Base-by-base conservation (phyloP, 2,113 vertebrate genomes). In the Pedetes capensis region DNA sequence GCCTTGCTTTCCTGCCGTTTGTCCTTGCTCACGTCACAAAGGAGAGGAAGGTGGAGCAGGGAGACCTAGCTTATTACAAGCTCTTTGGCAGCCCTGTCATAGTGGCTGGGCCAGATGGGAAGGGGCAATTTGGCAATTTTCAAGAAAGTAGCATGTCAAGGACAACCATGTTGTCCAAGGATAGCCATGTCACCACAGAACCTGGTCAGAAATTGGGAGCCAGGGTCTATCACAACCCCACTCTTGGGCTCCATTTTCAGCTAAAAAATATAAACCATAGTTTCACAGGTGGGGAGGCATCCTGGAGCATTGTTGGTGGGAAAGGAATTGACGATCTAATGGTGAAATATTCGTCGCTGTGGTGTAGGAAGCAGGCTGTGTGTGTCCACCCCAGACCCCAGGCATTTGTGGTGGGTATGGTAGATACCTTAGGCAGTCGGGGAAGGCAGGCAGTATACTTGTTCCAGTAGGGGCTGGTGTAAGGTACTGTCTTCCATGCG, bases 341-440 rank as follows among this genome's bases (percentile, higher is more conserved):
- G 32, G 87, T 44, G 85, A 90, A 57, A 23, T 29, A 84, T 34
- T 39, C 55, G 71, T 61, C 47, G 6, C 47, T 79, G 74, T 64
- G 47, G 32, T 84, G 78, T 88, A 32, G 32, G 57, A 84, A 42
- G 44, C 18, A 14, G 71, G 22, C 23, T 5, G 37, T 37, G 47
- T 37, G 18, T n/a, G 63, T 61, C 42, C 37, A 20, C 29, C 49
- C 53, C 59, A 74, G 44, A 69, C 29, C 55, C 29, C n/a, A 47
- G 47, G 18, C 6, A 4, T 74, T 44, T 79, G 69, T 81, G 59
- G n/a, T 42, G 47, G 64, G 55, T 37, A 81, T 10, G 32, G 64
- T 22, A 37, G 55, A 16, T 96, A 98, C 98, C 98, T 97, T 97
- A 87, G 96, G 91, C 22, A 96, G 96, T 37, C 47, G 89, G 0